Percentiles rank a stretch among this genome's conserved stretches.
Evolutionary conservation across 2,888 invertebrate species (phyloP).

Genomic region (Keiferia lycopersicella): DNA sequence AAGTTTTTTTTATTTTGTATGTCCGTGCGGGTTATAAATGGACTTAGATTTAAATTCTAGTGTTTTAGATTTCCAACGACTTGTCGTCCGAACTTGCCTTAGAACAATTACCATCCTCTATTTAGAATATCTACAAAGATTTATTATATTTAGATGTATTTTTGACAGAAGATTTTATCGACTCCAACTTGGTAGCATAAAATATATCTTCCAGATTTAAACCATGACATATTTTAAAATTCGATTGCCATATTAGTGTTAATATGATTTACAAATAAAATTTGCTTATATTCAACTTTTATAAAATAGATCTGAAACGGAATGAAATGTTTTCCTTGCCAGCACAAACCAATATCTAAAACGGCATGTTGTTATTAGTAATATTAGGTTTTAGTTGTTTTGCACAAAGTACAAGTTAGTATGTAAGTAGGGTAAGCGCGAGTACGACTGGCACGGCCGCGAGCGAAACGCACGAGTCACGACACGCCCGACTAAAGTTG

Average conservation of each 20-base stretch:
- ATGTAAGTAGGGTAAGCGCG: slow-evolving; percentile 47
- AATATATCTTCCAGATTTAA: slow-evolving; percentile 10
- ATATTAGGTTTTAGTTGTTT: slow-evolving; percentile 41
- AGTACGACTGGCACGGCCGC: slow-evolving; percentile 34
- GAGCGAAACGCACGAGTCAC: slow-evolving; percentile 36
- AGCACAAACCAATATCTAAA: slow-evolving; percentile 9
- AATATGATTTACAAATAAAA: neutral
- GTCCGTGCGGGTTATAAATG: slow-evolving; percentile 32
- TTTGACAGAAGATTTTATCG: slow-evolving; percentile 26
- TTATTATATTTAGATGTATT: slow-evolving; percentile 26
- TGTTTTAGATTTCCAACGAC: slow-evolving; percentile 23
- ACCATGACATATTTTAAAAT: neutral
- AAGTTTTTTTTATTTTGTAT: slow-evolving; percentile 25
- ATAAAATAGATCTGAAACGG: neutral
- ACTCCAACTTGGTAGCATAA: slow-evolving; percentile 4
- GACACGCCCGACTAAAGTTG: neutral
- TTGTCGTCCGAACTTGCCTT: slow-evolving; percentile 36
- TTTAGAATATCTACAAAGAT: slow-evolving; percentile 15
- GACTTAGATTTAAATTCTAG: slow-evolving; percentile 25
- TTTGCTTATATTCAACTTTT: neutral
- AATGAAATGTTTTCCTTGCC: slow-evolving; percentile 10
- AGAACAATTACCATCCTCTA: slow-evolving; percentile 16
- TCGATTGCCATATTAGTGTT: slow-evolving; percentile 10
- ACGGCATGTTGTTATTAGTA: slow-evolving; percentile 31
- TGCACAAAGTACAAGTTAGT: slow-evolving; percentile 70